Conservation (phyloP, 2,113 vertebrate genomes). For the Phasianus colchicus region DNA sequence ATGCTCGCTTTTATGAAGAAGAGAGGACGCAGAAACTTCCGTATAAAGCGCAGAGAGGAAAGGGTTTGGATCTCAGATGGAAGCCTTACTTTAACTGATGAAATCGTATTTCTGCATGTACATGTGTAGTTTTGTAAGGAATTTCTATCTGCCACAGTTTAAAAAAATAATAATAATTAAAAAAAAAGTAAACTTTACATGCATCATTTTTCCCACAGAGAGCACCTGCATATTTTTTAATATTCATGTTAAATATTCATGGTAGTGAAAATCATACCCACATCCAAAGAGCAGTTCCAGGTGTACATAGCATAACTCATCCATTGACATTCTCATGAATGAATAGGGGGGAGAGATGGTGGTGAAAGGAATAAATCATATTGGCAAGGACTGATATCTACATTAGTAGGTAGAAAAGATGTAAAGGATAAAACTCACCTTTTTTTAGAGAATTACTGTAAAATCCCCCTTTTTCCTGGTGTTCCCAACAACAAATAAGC, state of each 20-base stretch:
- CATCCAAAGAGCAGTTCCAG: neutral
- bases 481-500: neutral
- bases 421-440: accelerated
- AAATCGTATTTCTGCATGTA: accelerated
- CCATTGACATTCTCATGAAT: accelerated
- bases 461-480: accelerated
- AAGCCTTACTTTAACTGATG: neutral
- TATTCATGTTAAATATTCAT: neutral
- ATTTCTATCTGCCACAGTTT: neutral
- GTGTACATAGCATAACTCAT: neutral
- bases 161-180: neutral
- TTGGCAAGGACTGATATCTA: neutral
- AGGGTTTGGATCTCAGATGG: neutral
- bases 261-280: neutral
- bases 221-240: neutral
- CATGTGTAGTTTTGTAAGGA: neutral
- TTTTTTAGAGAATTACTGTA: neutral
- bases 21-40: neutral
- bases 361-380: neutral
- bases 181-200: neutral
- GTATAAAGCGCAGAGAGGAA: neutral
- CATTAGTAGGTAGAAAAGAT: neutral
- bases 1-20: neutral
- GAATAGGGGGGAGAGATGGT: neutral
- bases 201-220: neutral